Base-by-base conservation (phyloP, 2,888 invertebrate species). In the Pyrrhia umbra region DNA sequence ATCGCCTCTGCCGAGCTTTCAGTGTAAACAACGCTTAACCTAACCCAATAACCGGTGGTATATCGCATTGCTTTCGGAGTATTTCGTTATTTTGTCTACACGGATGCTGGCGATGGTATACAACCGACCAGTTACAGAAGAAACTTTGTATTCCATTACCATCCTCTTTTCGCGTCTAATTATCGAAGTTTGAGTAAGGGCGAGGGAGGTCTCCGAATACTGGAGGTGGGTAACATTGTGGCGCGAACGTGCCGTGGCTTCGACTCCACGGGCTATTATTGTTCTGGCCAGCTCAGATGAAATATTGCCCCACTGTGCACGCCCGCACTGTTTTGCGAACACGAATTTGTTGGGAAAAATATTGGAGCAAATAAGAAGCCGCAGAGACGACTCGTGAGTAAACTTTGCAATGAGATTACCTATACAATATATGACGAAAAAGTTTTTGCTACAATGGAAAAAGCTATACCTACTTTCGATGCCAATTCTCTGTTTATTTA, bases 11-110 rank as follows among this genome's bases (percentile, higher is more conserved):
- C 90, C 88, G 85, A 83, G 80, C 82, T 82, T 83, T 83, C 82
- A 82, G 82, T 88, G 87, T 92, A 94, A 94, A 94, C 90, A 93
- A 83, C 85, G 90, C 93, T 89, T 93, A 94, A 94, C 94, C 94
- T 94, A 92, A 93, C 94, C 93, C 94, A 94, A 94, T 93, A 94
- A 93, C 90, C 82, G 85, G 82, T 88, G 88, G 83, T 88, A 91
- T 92, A 93, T 93, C 92, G 90, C 89, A 87, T 94, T 92, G 94
- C 94, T 92, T 94, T 94, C 94, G 91, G 90, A 85, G 93, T 94
- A 94, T 92, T 94, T 89, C 90, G 88, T 90, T 95, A 94, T 95
- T 95, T 94, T 95, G 94, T 94, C 94, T 94, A 94, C 94, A 90
- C 90, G 93, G 93, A 93, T 93, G 91, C 91, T 90, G 92, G 89